Percentiles rank a stretch among this genome's conserved stretches.
Evolutionary conservation across 2,113 vertebrate species (phyloP).

Genomic region (Tupaia tana): DNA sequence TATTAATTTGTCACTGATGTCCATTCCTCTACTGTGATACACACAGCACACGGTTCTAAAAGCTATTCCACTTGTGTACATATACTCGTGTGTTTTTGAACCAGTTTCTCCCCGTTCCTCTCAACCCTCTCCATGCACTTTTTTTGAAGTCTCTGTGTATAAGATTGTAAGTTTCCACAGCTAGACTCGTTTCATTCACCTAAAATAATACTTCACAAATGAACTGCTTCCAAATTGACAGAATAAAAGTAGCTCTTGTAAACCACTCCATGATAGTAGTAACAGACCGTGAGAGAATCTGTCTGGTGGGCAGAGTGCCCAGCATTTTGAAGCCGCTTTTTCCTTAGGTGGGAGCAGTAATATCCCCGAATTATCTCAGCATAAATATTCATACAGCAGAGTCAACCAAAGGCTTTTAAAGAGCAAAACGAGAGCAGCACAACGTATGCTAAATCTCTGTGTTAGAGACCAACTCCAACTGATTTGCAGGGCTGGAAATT

Average conservation of each 20-base stretch:
- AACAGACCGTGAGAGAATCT: constrained; percentile 23
- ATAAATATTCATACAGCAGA: neutral
- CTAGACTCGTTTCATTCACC: neutral
- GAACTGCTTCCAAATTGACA: neutral
- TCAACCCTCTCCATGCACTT: too few species aligned
- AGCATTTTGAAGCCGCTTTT: constrained; percentile 21
- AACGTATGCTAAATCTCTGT: neutral
- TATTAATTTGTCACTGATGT: too few species aligned
- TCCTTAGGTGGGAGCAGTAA: neutral
- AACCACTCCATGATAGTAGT: neutral
- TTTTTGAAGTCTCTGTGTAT: too few species aligned
- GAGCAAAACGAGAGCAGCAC: neutral
- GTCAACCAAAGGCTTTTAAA: constrained; percentile 10
- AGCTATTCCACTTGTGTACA: too few species aligned
- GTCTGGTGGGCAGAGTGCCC: neutral
- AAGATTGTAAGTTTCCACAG: neutral
- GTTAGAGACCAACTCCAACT: neutral
- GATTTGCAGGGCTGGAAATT: neutral
- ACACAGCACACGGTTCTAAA: too few species aligned
- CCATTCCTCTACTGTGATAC: too few species aligned
- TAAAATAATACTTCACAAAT: constrained; percentile 27
- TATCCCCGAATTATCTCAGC: neutral
- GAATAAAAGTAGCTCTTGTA: constrained; percentile 15
- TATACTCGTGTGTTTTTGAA: too few species aligned
- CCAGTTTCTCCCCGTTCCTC: too few species aligned